A percentile compares a stretch with the other conserved stretches of the same genome.
Evolutionary conservation across 1,140 invertebrate genomes (phyloP).

Genomic region (Conus betulinus): DNA sequence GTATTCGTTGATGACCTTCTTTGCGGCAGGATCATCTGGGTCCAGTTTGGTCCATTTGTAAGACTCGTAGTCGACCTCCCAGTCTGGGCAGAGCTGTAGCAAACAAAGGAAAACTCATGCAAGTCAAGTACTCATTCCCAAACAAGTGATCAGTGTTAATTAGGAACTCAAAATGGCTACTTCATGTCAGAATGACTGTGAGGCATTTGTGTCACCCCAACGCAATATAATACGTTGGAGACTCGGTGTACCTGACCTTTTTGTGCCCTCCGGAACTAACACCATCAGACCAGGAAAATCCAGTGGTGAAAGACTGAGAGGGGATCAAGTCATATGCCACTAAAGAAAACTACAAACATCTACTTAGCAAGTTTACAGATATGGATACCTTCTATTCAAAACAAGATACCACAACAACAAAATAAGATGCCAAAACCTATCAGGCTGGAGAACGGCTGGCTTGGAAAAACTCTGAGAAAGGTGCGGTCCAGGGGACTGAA

Average conservation of each 20-base stretch:
- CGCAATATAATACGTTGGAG: constrained; percentile 4
- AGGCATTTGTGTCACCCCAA: constrained; percentile 29
- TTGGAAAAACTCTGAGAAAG: too few relatives aligned
- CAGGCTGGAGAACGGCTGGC: too few relatives aligned
- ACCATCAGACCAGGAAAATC: neutral
- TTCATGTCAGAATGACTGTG: neutral
- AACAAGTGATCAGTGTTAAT: neutral
- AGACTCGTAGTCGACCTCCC: constrained; percentile 97
- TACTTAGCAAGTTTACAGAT: too few relatives aligned
- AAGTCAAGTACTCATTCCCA: too few relatives aligned
- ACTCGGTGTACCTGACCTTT: constrained; percentile 33
- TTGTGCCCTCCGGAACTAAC: constrained; percentile 29
- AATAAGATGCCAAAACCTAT: too few relatives aligned
- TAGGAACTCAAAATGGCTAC: neutral
- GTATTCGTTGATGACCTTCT: constrained; percentile 93
- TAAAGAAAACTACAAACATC: neutral
- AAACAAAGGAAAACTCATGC: constrained; percentile 44
- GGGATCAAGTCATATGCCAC: neutral
- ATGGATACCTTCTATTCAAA: too few relatives aligned
- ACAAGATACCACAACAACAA: too few relatives aligned
- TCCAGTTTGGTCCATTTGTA: constrained; percentile 98
- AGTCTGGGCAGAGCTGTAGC: constrained; percentile 89
- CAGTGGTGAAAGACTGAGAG: constrained; percentile 29
- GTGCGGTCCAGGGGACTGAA: too few relatives aligned
- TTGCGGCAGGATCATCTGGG: constrained; percentile 87